phyloP scores from a whole-genome alignment of 1,140 invertebrate genomes.

The Euborellia annulipes region DNA sequence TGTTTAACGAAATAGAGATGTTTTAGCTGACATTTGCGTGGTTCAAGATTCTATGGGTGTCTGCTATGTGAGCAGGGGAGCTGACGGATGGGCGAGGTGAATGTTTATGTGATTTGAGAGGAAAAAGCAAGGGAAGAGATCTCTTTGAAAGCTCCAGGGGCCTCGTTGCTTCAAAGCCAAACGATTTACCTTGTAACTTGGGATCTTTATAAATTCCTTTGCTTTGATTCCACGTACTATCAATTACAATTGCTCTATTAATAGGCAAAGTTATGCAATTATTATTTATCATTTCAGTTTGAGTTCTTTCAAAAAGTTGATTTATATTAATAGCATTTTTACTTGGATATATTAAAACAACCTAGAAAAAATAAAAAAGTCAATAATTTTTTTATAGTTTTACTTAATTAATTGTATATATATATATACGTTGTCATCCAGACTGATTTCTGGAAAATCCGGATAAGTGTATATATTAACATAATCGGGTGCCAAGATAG shows the following conservation, averaged over 20 bases:
- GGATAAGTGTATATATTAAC: slow-evolving; percentile 81
- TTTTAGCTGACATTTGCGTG: too few relatives aligned
- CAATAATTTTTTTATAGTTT: not conserved
- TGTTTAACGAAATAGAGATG: too few relatives aligned
- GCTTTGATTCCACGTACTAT: slow-evolving; percentile 90
- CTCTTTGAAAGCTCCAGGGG: too few relatives aligned
- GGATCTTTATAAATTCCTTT: slow-evolving; percentile 68
- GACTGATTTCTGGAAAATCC: slow-evolving; percentile 63
- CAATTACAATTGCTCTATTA: slow-evolving; percentile 69
- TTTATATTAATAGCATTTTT: slow-evolving; percentile 44
- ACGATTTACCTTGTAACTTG: slow-evolving; percentile 45
- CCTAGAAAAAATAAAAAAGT: slow-evolving; percentile 25
- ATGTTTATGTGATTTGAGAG: too few relatives aligned
- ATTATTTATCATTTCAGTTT: slow-evolving; percentile 20
- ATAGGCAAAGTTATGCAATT: slow-evolving; percentile 33
- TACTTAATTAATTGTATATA: not conserved
- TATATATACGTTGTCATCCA: slow-evolving; percentile 39
- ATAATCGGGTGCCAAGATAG: slow-evolving; percentile 65
- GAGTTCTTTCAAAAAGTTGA: slow-evolving; percentile 7
- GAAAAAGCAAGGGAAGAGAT: too few relatives aligned
- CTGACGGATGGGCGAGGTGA: too few relatives aligned
- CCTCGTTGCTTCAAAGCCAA: too few relatives aligned
- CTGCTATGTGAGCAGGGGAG: too few relatives aligned
- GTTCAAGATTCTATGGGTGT: too few relatives aligned
- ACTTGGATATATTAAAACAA: slow-evolving; percentile 66